Conservation (phyloP, 2,797 vertebrate species). For the Cyclopterus lumpus region DNA sequence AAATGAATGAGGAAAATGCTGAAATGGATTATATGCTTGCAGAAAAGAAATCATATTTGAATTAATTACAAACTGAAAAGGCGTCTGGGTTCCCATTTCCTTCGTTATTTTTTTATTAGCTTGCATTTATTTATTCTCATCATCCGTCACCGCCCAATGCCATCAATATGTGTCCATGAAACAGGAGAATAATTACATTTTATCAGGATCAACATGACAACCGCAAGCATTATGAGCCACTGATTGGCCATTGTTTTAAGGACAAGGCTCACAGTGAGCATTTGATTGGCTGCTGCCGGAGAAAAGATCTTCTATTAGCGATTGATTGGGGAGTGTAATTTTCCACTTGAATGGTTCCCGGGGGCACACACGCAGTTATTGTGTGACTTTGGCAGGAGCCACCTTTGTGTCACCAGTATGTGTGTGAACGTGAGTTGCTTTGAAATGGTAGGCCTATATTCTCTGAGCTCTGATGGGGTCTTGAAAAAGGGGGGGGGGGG, state of each 20-base stretch:
- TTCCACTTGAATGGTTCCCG: constrained; percentile 73
- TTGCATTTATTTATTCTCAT: constrained; percentile 59
- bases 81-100: constrained; percentile 29
- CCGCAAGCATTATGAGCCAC: constrained; percentile 64
- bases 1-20: constrained; percentile 71
- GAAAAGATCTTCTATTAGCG: constrained; percentile 66
- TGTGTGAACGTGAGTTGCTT: constrained; percentile 51
- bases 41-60: constrained; percentile 65
- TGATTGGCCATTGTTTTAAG: constrained; percentile 68
- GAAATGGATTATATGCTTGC: constrained; percentile 75
- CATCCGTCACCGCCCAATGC: constrained; percentile 43
- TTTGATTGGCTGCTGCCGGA: constrained; percentile 60
- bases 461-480: constrained; percentile 58
- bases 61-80: constrained; percentile 75
- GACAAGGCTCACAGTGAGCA: constrained; percentile 42
- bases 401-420: constrained; percentile 49
- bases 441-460: constrained; percentile 47
- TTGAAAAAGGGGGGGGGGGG: constrained; percentile 29
- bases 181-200: constrained; percentile 72
- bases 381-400: constrained; percentile 50
- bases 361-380: constrained; percentile 48
- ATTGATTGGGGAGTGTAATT: constrained; percentile 81
- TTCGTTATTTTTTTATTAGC: constrained; percentile 67
- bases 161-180: constrained; percentile 66
- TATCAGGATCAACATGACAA: constrained; percentile 69